Conservation (phyloP, 2,888 invertebrate genomes). For the Mythimna pallens region DNA sequence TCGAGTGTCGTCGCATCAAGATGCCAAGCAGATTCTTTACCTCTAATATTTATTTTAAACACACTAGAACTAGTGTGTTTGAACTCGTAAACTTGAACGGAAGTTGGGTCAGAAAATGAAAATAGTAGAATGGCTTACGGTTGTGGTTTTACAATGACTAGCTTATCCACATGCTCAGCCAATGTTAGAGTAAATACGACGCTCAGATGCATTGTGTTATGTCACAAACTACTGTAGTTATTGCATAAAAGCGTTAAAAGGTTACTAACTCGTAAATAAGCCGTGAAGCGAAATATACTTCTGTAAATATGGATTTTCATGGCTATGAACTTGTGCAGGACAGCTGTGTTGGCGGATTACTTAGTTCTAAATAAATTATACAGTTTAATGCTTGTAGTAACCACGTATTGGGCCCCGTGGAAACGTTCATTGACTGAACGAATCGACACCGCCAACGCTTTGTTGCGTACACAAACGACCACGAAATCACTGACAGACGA, state of each 20-base stretch:
- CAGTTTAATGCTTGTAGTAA: conserved; percentile 12
- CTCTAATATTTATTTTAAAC: conserved; percentile 72
- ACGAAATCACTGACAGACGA: conserved; percentile 44
- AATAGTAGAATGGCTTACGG: conserved; percentile 67
- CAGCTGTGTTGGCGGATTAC: conserved; percentile 1
- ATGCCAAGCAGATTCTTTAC: conserved; percentile 61
- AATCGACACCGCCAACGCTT: conserved; percentile 50
- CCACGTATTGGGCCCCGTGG: conserved; percentile 33
- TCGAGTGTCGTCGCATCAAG: conserved; percentile 45
- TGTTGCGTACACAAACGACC: conserved; percentile 51
- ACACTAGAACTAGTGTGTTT: conserved; percentile 71
- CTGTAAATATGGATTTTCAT: conserved; percentile 17
- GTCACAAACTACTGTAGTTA: conserved; percentile 41
- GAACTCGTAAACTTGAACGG: conserved; percentile 71
- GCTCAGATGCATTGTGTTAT: conserved; percentile 36
- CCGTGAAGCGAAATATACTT: conserved; percentile 9
- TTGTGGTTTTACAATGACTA: conserved; percentile 60
- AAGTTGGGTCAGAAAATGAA: conserved; percentile 66
- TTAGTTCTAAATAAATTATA: conserved; percentile 19
- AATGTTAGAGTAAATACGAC: conserved; percentile 49
- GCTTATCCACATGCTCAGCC: conserved; percentile 46
- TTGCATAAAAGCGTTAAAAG: conserved; percentile 32
- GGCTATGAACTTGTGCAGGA: conserved; percentile 3
- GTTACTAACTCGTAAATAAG: conserved; percentile 23
- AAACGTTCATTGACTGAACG: conserved; percentile 48